Conservation (phyloP, 1,140 invertebrate species). For the Leucophenga varia region DNA sequence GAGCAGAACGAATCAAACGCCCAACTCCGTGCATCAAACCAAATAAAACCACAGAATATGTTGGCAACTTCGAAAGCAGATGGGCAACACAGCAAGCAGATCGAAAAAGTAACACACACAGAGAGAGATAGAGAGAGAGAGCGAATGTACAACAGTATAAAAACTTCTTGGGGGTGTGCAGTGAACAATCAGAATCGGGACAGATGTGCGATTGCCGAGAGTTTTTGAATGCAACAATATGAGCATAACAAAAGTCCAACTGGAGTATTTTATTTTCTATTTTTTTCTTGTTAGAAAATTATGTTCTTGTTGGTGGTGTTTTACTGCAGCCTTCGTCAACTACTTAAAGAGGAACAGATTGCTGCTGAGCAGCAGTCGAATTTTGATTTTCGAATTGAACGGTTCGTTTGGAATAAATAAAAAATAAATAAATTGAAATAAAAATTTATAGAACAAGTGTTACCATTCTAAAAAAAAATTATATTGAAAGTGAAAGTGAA, state of each 20-base stretch:
- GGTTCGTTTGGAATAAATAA: conserved; percentile 5
- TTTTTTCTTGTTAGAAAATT: no score
- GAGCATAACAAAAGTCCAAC: conserved; percentile 39
- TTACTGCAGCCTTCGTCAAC: conserved; percentile 22
- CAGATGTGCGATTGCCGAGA: conserved; percentile 51
- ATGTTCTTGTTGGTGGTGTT: neutral
- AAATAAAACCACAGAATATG: conserved; percentile 56
- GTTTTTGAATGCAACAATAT: conserved; percentile 54
- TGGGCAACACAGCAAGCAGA: conserved; percentile 27
- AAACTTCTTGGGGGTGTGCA: conserved; percentile 33
- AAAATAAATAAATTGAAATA: neutral
- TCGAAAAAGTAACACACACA: no score
- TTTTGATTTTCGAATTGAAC: conserved; percentile 40
- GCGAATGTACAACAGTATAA: conserved; percentile 9
- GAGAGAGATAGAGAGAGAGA: conserved; percentile 17
- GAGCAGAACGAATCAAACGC: conserved; percentile 6
- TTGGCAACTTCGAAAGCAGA: conserved; percentile 53
- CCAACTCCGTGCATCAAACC: conserved; percentile 12
- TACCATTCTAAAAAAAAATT: no score
- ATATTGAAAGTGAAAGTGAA: conserved; percentile 16
- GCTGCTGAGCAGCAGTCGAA: conserved; percentile 47
- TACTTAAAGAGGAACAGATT: conserved; percentile 56
- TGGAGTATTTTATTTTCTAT: no score
- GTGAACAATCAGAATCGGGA: conserved; percentile 40
- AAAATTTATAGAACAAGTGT: no score